Evolutionary conservation across 2,797 vertebrate species (phyloP), one percentile per base, ranked within the genome.

Genomic region (Microchirus variegatus): DNA sequence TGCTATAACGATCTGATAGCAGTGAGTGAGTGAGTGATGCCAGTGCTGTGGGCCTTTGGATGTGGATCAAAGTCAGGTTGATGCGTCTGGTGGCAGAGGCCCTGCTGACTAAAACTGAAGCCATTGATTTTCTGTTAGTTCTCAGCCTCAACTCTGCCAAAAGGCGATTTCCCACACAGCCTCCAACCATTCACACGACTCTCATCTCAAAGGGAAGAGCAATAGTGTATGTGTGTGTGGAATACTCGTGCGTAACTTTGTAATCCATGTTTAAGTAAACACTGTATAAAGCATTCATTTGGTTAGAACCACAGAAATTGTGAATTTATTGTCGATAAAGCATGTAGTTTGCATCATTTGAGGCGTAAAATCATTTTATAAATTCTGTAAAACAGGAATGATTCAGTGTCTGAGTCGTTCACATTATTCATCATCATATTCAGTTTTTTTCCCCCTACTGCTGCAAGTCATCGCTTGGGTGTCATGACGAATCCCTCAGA

Each of bases 111-210:
- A 66, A 71, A 83, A 72, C 75, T 42, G 14, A 58, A n/a, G 56
- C 15, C 61, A 87, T 84, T 63, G 86, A 90, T 89, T 88, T 89
- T 55, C 77, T 77, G 81, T 80, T 87, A 68, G 70, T 78, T 82
- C 71, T 74, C 67, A 80, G 82, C 63, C 73, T 73, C 50, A 55
- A 18, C 66, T 76, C 63, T 46, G 71, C 59, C 52, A 83, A 84
- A 67, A 73, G 53, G 45, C 42, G 10, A 57, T 83, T 81, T 85
- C 73, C 75, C 75, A 81, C 75, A 71, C 56, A 68, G 54, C 71
- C 65, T 81, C 51, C 42, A 43, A 50, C 68, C 26, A 38, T 55
- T 74, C 76, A 71, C 78, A 65, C 26, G 36, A 60, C 55, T 67
- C 51, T 17, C 53, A 68, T 64, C 63, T 47, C 47, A 52, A 46